Percentiles rank a stretch among this genome's conserved stretches.
Evolutionary conservation across 1,140 invertebrate genomes (phyloP).

Genomic region (Antheraea pernyi): DNA sequence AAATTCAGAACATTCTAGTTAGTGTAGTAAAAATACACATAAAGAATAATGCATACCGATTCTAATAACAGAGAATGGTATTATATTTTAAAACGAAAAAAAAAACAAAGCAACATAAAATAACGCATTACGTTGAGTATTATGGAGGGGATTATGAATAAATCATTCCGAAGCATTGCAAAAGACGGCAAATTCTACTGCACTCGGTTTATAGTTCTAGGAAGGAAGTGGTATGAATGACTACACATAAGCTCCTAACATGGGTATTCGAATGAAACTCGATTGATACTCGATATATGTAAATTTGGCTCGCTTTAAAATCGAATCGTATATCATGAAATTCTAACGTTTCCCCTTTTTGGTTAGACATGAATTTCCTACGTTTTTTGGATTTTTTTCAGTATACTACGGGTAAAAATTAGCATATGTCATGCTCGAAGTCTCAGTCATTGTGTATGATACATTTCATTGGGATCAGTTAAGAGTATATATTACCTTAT

Average conservation of each 20-base stretch:
- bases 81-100: not conserved
- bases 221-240: conserved; percentile 34
- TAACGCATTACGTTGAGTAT: conserved; percentile 29
- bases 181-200: conserved; percentile 47
- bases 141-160: conserved; percentile 41
- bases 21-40: not conserved
- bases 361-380: too few species aligned
- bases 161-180: conserved; percentile 36
- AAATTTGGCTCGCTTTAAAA: too few species aligned
- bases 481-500: too few species aligned
- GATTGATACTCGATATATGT: not conserved
- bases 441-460: too few species aligned
- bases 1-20: too few species aligned
- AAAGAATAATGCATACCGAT: not conserved
- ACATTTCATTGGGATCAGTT: too few species aligned
- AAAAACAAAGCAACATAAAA: not conserved
- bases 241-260: conserved; percentile 8
- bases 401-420: too few species aligned
- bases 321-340: too few species aligned
- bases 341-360: too few species aligned
- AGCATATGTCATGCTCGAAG: too few species aligned
- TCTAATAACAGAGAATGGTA: too few species aligned
- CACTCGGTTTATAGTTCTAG: conserved; percentile 38
- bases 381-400: too few species aligned
- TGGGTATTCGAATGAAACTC: not conserved